These are phyloP conservation scores for Myopa tessellatipennis DNA, from an alignment of 2,888 invertebrate species.

Conservation along the genomic window DNA sequence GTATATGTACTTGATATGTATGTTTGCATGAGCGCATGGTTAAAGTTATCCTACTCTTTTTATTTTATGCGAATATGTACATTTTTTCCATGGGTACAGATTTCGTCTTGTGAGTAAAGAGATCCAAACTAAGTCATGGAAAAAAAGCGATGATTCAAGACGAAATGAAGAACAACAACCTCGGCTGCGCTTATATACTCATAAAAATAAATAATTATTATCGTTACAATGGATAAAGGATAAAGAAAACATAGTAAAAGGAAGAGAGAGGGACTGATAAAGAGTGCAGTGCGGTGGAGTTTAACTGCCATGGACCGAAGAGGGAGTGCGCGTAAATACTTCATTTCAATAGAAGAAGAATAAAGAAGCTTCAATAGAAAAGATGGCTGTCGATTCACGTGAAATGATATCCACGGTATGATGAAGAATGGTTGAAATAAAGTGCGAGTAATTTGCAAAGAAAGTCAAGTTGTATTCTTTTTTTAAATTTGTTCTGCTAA, in stretches of 20 bases:
- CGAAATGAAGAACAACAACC: neutral
- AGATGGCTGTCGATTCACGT: no score
- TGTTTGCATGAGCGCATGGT: slow-evolving; percentile 17
- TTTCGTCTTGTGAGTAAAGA: neutral
- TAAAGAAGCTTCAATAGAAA: neutral
- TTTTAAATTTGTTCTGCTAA: no score
- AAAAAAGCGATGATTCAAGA: neutral
- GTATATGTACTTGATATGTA: neutral
- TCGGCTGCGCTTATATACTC: neutral
- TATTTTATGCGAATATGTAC: slow-evolving; percentile 18
- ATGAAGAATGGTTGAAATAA: no score
- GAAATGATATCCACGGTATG: no score
- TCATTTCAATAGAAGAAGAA: neutral
- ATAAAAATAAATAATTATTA: slow-evolving; percentile 27
- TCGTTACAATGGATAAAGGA: slow-evolving; percentile 18
- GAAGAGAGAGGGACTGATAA: neutral
- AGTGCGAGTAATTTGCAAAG: no score
- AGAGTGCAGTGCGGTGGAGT: neutral
- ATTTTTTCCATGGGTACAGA: no score
- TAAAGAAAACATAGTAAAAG: neutral
- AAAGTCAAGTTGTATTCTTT: no score
- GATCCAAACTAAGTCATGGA: neutral
- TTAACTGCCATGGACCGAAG: neutral
- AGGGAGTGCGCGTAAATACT: neutral
- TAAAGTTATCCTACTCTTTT: neutral